phyloP scores from a whole-genome alignment of 23 tunicate species.

The Pegea sp. region DNA sequence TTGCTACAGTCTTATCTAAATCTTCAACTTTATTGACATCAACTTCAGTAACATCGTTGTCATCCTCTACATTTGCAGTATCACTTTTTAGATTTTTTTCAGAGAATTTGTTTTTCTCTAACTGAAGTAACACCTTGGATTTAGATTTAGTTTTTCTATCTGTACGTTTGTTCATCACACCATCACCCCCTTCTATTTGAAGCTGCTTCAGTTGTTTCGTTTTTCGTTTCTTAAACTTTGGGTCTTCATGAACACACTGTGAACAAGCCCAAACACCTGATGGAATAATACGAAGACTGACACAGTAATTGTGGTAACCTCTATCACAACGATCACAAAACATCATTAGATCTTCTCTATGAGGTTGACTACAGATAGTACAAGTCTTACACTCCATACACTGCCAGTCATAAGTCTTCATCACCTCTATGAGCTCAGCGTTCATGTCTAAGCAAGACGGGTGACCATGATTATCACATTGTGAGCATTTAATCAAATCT shows the following conservation, averaged over 20 bases:
- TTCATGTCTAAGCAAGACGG: conserved; percentile 83
- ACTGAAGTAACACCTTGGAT: too few species aligned
- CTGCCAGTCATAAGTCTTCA: conserved; percentile 83
- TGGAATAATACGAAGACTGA: conserved; percentile 74
- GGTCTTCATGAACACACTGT: conserved; percentile 61
- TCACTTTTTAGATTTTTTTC: too few species aligned
- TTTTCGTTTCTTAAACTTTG: conserved; percentile 35
- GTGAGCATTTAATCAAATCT: conserved; percentile 71
- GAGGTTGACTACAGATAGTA: conserved; percentile 79
- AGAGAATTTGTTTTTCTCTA: too few species aligned
- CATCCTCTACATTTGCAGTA: too few species aligned
- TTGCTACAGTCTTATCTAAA: too few species aligned
- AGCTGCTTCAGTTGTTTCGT: conserved; percentile 19
- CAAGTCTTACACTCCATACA: conserved; percentile 98
- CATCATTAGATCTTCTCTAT: conserved; percentile 92
- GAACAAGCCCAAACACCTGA: conserved; percentile 81
- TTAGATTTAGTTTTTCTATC: too few species aligned
- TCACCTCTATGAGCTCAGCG: conserved; percentile 57
- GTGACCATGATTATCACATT: conserved; percentile 90
- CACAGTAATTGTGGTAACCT: conserved; percentile 96
- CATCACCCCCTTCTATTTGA: too few species aligned
- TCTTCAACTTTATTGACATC: too few species aligned
- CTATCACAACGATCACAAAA: conserved; percentile 96
- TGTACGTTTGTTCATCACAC: too few species aligned
- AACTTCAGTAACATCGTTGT: too few species aligned